These are phyloP conservation scores for Tubulanus polymorphus DNA, from an alignment of 2,888 invertebrate genomes.

Conservation along the genomic window DNA sequence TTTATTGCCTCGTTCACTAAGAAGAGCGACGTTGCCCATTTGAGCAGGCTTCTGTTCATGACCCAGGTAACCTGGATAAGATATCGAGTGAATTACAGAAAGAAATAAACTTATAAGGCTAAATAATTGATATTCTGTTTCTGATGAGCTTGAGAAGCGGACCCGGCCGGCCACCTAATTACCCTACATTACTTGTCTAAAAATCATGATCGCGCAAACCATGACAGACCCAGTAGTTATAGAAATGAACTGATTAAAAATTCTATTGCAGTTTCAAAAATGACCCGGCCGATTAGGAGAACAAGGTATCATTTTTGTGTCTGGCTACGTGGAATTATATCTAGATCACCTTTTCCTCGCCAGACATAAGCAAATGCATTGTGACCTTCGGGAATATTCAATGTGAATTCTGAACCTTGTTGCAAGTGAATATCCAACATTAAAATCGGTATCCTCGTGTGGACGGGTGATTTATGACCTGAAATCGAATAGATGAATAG, in stretches of 20 bases:
- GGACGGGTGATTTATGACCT: slow-evolving; percentile 27
- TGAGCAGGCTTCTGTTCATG: slow-evolving; percentile 16
- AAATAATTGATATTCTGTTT: too few relatives aligned
- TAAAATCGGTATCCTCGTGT: slow-evolving; percentile 29
- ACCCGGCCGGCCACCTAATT: too few relatives aligned
- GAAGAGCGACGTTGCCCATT: slow-evolving; percentile 27
- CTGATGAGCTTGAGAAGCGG: neutral
- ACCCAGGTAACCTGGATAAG: slow-evolving; percentile 24
- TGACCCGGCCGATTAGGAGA: too few relatives aligned
- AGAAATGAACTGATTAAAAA: too few relatives aligned
- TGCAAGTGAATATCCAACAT: slow-evolving; percentile 29
- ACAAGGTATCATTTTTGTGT: too few relatives aligned
- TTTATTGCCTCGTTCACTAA: slow-evolving; percentile 22
- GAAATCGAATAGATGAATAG: slow-evolving; percentile 4
- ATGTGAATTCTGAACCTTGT: slow-evolving; percentile 24
- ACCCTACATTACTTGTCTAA: too few relatives aligned
- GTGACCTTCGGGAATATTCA: slow-evolving; percentile 22
- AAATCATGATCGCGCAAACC: too few relatives aligned
- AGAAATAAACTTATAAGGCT: too few relatives aligned
- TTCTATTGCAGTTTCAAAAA: too few relatives aligned
- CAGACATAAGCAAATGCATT: slow-evolving; percentile 33
- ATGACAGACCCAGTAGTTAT: too few relatives aligned
- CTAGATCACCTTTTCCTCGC: slow-evolving; percentile 27
- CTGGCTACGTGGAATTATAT: too few relatives aligned
- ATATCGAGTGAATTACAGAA: slow-evolving; percentile 2